Conservation (phyloP, 2,888 invertebrate species). For the Glaucopsyche alexis region DNA sequence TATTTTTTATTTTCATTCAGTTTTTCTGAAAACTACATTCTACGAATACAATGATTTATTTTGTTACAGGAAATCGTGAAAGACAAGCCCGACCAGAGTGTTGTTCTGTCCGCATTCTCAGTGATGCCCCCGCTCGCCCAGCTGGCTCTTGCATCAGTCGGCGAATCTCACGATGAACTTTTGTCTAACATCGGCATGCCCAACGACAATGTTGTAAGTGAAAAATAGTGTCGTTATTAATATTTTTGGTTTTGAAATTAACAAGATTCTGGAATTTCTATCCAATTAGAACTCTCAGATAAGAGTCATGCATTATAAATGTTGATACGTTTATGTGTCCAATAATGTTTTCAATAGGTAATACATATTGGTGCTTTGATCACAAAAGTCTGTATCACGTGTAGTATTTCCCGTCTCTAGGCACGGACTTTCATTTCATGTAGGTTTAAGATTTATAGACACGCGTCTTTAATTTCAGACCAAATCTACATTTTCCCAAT, state of each 20-base stretch:
- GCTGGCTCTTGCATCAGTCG: conserved; percentile 58
- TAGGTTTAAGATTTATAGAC: background rate
- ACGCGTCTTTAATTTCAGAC: conserved; percentile 49
- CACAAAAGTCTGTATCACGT: no score
- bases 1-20: no score
- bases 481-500: conserved; percentile 50
- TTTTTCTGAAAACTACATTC: background rate
- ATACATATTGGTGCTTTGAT: no score
- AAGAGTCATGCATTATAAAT: no score
- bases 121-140: conserved; percentile 64
- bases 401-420: no score
- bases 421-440: no score
- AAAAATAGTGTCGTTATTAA: background rate
- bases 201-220: conserved; percentile 46
- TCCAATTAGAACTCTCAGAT: no score
- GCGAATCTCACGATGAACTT: conserved; percentile 60
- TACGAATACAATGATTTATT: conserved; percentile 23
- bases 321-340: no score
- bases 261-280: no score
- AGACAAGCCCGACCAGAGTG: conserved; percentile 50
- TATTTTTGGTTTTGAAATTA: no score
- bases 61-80: conserved; percentile 54
- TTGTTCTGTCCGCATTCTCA: conserved; percentile 70
- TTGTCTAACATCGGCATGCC: conserved; percentile 55
- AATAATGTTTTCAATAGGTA: no score